phyloP scores from a whole-genome alignment of 2,797 vertebrate genomes.

The Gorsachius magnificus region DNA sequence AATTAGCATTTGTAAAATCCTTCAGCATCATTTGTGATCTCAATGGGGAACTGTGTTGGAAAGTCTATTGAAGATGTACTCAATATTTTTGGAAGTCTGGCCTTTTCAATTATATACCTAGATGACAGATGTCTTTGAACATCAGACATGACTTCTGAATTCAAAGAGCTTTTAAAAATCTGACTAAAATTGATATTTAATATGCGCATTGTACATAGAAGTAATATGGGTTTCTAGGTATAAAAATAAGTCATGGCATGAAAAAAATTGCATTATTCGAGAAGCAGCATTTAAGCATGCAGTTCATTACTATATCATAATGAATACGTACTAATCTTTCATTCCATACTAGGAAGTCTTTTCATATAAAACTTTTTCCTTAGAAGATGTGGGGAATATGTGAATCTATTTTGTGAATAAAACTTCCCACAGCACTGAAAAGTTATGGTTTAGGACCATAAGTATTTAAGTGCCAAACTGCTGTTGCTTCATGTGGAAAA shows the following conservation, averaged over 20 bases:
- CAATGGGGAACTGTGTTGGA: not conserved
- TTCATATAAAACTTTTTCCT: not conserved
- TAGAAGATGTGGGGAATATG: not conserved
- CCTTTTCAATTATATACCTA: not conserved
- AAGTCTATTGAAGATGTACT: not conserved
- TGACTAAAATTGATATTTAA: not conserved
- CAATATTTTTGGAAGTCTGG: not conserved
- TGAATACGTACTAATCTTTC: not conserved
- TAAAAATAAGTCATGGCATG: not conserved
- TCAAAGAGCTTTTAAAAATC: not conserved
- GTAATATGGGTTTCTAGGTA: not conserved
- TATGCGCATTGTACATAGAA: not conserved
- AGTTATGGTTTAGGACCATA: not conserved
- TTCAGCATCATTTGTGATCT: not conserved
- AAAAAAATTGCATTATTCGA: not conserved
- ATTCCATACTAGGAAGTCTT: not conserved
- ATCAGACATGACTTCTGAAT: not conserved
- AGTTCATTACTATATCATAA: not conserved
- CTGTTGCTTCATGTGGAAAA: not conserved
- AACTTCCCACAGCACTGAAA: not conserved
- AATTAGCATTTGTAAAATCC: not conserved
- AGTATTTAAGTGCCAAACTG: not conserved
- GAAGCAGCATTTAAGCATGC: not conserved
- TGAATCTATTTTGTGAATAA: not conserved
- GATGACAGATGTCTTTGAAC: not conserved